Conservation (phyloP, 2,113 vertebrate species). For the Brienomyrus brachyistius region DNA sequence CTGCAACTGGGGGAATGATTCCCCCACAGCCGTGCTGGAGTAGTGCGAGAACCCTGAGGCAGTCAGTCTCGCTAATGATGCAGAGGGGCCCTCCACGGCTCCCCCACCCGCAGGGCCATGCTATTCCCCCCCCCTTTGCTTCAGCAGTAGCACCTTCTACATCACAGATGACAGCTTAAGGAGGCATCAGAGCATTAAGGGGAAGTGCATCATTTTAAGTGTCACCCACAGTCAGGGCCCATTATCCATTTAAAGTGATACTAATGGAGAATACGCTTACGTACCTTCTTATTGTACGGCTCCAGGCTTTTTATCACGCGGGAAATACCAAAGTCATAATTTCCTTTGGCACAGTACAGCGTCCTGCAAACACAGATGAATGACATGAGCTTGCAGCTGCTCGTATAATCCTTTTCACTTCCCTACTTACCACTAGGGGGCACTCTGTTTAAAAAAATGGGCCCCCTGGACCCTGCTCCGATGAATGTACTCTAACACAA, state of each 20-base stretch:
- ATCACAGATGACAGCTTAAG: background rate
- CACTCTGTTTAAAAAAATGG: background rate
- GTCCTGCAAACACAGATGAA: constrained; percentile 55
- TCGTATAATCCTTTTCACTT: background rate
- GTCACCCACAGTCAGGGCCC: background rate
- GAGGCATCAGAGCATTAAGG: background rate
- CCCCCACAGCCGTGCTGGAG: background rate
- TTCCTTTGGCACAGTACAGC: constrained; percentile 90
- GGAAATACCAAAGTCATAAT: constrained; percentile 94
- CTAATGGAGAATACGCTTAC: background rate
- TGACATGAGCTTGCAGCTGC: background rate
- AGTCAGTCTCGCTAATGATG: background rate
- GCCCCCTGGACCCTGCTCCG: background rate
- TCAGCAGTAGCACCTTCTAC: background rate
- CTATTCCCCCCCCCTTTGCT: background rate
- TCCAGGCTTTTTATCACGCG: constrained; percentile 93
- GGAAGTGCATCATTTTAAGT: background rate
- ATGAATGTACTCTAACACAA: background rate
- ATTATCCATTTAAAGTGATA: background rate
- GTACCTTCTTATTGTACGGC: constrained; percentile 87
- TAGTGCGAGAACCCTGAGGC: background rate
- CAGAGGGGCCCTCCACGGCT: background rate
- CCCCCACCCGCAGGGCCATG: background rate
- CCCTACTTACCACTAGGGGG: background rate
- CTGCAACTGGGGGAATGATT: too few species aligned